Evolutionary conservation across 2,113 vertebrate genomes (phyloP), one percentile per base, ranked within the genome.

Genomic region (Ceyx melanurus): DNA sequence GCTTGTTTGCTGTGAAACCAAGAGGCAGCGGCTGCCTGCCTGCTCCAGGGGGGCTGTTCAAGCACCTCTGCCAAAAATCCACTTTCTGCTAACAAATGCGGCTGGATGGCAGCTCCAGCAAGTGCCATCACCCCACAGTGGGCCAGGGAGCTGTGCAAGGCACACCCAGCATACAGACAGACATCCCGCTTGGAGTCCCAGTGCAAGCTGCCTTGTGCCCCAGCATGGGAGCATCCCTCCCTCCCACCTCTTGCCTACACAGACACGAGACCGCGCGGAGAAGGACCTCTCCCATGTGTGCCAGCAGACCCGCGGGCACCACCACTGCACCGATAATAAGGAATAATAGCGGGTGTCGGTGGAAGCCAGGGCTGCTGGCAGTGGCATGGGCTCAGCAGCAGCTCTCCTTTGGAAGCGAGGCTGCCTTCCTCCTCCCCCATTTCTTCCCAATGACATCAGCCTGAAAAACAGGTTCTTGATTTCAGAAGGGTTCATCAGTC

Each of bases 401-500:
- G 48, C 60, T 84, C 93, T 82, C 80, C 87, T 92, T 95, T 46
- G 57, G 90, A 97, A 96, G 94, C 79, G 0, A 66, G 23, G 7
- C 82, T 83, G 86, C 75, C 50, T 93, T 91, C 86, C 95, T 96
- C 92, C 93, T 94, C 94, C 94, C 89, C 92, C 90, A 89, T 90
- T 89, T 92, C 96, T 97, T 92, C 61, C 86, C 57, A 62, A 94
- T 95, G 91, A 93, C 95, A 94, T 95, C 78, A 88, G 93, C 94
- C 93, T 96, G 94, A 91, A 94, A 97, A 97, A 95, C 94, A 95
- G 91, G 96, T 96, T 96, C 88, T 78, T 75, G 86, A 93, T 94
- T 96, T 93, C 88, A 67, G 89, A 95, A 90, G 51, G 92, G 57
- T 73, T 87, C 85, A 70, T 92, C 50, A 9, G 82, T 75, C 71